These are phyloP conservation scores for Catajapyx aquilonaris DNA, from an alignment of 1,140 invertebrate species.

Conservation along the genomic window DNA sequence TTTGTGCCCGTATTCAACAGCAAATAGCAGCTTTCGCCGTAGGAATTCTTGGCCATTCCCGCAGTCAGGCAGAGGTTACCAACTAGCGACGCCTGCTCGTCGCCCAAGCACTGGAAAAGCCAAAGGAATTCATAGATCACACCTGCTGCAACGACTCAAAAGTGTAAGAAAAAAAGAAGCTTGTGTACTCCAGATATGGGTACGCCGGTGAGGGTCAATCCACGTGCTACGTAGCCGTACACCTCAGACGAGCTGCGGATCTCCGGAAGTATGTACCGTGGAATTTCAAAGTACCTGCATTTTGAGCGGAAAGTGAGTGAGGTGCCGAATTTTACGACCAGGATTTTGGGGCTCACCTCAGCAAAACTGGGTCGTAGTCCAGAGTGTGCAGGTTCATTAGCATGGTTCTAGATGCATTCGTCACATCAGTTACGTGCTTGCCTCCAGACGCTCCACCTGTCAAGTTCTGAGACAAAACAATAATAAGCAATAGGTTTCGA, in stretches of 20 bases:
- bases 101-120: constrained; percentile 17
- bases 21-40: constrained; percentile 34
- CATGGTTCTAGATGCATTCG: constrained; percentile 90
- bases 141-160: too few species aligned
- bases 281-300: constrained; percentile 32
- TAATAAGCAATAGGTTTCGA: constrained; percentile 4
- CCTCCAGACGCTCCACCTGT: constrained; percentile 64
- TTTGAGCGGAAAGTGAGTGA: too few species aligned
- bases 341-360: constrained; percentile 32
- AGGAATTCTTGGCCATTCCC: constrained; percentile 30
- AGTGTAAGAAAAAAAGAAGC: too few species aligned
- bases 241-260: constrained; percentile 26
- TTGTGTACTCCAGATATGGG: constrained; percentile 28
- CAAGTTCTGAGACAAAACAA: constrained; percentile 55
- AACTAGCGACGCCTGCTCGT: constrained; percentile 28
- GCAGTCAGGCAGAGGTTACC: constrained; percentile 26
- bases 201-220: constrained; percentile 18
- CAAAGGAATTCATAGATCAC: too few species aligned
- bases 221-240: constrained; percentile 20
- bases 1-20: constrained; percentile 27
- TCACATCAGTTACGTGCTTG: constrained; percentile 82
- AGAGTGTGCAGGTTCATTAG: constrained; percentile 79
- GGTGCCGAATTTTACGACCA: too few species aligned
- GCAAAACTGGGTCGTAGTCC: constrained; percentile 69
- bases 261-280: constrained; percentile 27